phyloP scores from a whole-genome alignment of 23 tunicate genomes.

The Phallusia fumigata region DNA sequence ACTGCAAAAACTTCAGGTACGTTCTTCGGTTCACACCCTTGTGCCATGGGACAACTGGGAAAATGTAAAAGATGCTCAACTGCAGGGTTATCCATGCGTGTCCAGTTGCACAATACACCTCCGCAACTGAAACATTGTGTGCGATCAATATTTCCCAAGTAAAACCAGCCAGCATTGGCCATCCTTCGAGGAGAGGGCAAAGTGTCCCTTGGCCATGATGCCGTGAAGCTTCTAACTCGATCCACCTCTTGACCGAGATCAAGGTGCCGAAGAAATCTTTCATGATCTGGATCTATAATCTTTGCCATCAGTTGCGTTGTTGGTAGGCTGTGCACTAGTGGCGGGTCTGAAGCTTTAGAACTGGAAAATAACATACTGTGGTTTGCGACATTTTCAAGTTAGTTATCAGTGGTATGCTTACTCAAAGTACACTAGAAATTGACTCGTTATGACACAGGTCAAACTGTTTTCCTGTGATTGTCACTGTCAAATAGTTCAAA shows the following conservation, averaged over 20 bases:
- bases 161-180: constrained; percentile 13
- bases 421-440: no score
- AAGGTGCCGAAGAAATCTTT: background rate
- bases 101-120: constrained; percentile 11
- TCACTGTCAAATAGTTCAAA: no score
- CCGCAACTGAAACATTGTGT: constrained; percentile 13
- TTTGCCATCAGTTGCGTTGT: background rate
- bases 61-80: constrained; percentile 4
- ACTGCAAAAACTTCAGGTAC: background rate
- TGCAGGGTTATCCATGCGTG: background rate
- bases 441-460: no score
- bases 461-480: no score
- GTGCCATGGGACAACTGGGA: constrained; percentile 12
- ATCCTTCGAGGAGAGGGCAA: background rate
- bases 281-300: constrained; percentile 1
- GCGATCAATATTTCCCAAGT: constrained; percentile 3
- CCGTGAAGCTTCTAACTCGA: background rate
- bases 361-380: background rate
- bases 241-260: background rate
- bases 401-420: no score
- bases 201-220: constrained; percentile 2
- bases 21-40: background rate
- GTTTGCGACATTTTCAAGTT: no score
- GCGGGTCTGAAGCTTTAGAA: background rate
- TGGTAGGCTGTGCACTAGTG: background rate